These are phyloP conservation scores for Clepsis dumicolana DNA, from an alignment of 2,888 invertebrate genomes.

Conservation along the genomic window DNA sequence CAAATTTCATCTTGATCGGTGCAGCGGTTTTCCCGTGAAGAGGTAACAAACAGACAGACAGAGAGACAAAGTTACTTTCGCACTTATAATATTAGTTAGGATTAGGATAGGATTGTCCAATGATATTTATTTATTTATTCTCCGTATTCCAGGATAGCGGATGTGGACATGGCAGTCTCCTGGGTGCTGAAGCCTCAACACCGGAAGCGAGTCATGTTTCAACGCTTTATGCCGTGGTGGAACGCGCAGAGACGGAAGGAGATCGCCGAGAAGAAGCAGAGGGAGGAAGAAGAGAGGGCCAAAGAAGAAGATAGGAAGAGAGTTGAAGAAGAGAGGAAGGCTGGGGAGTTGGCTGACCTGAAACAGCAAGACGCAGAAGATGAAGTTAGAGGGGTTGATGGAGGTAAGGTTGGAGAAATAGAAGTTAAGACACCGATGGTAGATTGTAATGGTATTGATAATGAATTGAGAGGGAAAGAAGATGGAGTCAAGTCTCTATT, in stretches of 20 bases:
- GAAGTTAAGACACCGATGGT: not conserved
- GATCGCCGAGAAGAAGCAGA: constrained; percentile 67
- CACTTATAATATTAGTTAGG: no score
- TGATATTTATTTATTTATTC: no score
- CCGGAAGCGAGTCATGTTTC: constrained; percentile 79
- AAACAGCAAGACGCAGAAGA: not conserved
- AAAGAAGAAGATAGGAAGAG: constrained; percentile 27
- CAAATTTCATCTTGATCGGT: no score
- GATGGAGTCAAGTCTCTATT: not conserved
- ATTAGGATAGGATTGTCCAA: no score
- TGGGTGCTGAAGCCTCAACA: constrained; percentile 84
- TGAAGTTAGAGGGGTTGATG: not conserved
- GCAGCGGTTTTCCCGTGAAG: no score
- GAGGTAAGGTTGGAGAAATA: not conserved
- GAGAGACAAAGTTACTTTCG: no score
- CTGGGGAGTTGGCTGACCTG: constrained; percentile 29
- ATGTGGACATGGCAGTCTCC: constrained; percentile 78
- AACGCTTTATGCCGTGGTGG: constrained; percentile 83
- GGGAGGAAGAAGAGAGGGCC: constrained; percentile 42
- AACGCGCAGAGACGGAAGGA: constrained; percentile 72
- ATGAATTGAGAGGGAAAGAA: not conserved
- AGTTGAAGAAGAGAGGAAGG: constrained; percentile 30
- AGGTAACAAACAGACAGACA: no score
- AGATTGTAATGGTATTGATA: not conserved
- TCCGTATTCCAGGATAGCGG: constrained; percentile 72